phyloP scores from a whole-genome alignment of 1,140 invertebrate species.

The Battus philenor region DNA sequence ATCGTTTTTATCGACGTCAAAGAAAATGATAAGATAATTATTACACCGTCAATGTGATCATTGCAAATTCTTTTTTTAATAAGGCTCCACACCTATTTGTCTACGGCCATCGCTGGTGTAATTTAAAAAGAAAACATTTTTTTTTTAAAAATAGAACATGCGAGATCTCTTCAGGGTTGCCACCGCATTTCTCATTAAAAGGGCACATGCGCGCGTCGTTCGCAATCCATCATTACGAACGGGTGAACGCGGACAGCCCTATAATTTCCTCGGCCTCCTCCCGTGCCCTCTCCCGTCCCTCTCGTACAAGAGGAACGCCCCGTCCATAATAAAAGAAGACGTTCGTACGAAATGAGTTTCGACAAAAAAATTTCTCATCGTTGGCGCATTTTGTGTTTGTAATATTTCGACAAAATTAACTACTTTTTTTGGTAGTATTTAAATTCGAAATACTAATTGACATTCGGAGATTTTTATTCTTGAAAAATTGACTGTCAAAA shows the following conservation, averaged over 20 bases:
- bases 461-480: slow-evolving; percentile 22
- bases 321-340: slow-evolving; percentile 48
- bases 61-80: slow-evolving; percentile 3
- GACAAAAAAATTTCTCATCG: slow-evolving; percentile 36
- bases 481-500: no score
- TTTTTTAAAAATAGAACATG: slow-evolving; percentile 2
- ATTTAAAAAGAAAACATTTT: slow-evolving; percentile 10
- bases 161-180: slow-evolving; percentile 39
- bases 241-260: slow-evolving; percentile 49
- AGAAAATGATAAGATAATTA: slow-evolving; percentile 7
- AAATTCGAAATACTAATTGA: slow-evolving; percentile 23
- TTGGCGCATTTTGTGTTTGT: slow-evolving; percentile 28
- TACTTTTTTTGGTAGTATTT: slow-evolving; percentile 25
- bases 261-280: slow-evolving; percentile 54
- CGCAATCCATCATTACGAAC: slow-evolving; percentile 62
- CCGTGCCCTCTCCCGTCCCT: slow-evolving; percentile 25
- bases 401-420: slow-evolving; percentile 31
- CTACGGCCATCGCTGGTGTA: slow-evolving; percentile 6
- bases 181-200: slow-evolving; percentile 64
- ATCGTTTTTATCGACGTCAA: background rate
- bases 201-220: slow-evolving; percentile 31
- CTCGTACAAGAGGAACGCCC: slow-evolving; percentile 21
- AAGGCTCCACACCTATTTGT: slow-evolving; percentile 12
- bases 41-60: slow-evolving; percentile 2
- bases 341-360: slow-evolving; percentile 42